A percentile compares a stretch with the other conserved stretches of the same genome.
These are phyloP conservation scores for Suillia variegata DNA, from an alignment of 2,888 invertebrate genomes.

Conservation along the genomic window DNA sequence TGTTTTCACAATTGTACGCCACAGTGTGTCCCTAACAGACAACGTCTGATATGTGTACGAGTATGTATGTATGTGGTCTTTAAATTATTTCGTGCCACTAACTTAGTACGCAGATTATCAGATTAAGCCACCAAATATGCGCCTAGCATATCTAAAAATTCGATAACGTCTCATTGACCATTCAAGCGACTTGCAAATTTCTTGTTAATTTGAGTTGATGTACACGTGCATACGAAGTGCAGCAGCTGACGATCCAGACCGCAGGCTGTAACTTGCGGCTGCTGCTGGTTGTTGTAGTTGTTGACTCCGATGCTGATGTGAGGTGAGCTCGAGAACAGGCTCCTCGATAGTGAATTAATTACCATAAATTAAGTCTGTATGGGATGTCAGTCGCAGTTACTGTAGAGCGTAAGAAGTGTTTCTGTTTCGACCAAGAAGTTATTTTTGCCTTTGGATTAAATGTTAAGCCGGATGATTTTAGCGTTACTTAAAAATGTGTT, in stretches of 20 bases:
- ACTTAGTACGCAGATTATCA: background rate
- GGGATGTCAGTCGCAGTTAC: too few relatives aligned
- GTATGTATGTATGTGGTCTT: too few relatives aligned
- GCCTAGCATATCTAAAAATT: too few relatives aligned
- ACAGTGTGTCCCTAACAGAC: too few relatives aligned
- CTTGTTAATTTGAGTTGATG: conserved; percentile 53
- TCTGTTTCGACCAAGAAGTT: too few relatives aligned
- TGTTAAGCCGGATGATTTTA: too few relatives aligned
- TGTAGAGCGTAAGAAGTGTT: too few relatives aligned
- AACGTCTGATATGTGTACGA: too few relatives aligned
- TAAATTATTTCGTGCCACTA: background rate
- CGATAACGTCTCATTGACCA: conserved; percentile 12
- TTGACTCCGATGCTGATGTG: background rate
- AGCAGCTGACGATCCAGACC: background rate
- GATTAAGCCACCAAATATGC: background rate
- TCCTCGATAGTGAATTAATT: conserved; percentile 56
- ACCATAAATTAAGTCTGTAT: conserved; percentile 58
- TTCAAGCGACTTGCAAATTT: conserved; percentile 32
- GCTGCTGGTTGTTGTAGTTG: conserved; percentile 35
- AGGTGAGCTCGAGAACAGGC: too few relatives aligned
- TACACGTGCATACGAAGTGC: conserved; percentile 30
- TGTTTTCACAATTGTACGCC: too few relatives aligned
- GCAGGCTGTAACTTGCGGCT: background rate
- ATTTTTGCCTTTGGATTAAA: too few relatives aligned
- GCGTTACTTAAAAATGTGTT: too few relatives aligned